Evolutionary conservation across 2,888 invertebrate species (phyloP).

Genomic region (Lithophane leautieri): DNA sequence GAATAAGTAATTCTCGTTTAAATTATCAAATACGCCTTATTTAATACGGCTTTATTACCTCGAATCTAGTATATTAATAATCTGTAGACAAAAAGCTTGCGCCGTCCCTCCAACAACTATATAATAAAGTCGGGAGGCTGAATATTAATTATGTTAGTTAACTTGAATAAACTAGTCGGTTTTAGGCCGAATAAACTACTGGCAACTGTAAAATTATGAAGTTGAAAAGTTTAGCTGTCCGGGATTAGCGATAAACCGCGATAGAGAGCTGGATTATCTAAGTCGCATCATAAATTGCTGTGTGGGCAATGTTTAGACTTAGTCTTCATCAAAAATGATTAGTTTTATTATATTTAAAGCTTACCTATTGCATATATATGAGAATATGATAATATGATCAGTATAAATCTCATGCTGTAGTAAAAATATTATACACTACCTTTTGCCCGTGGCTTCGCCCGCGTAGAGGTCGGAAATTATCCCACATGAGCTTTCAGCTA

Average conservation of each 20-base stretch:
- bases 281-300: constrained; percentile 26
- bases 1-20: constrained; percentile 47
- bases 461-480: too few species aligned
- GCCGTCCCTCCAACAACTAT: constrained; percentile 32
- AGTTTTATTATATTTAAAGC: too few species aligned
- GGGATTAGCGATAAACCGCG: constrained; percentile 38
- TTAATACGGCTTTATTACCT: constrained; percentile 28
- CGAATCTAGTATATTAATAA: constrained; percentile 46
- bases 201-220: constrained; percentile 52
- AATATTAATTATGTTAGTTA: constrained; percentile 64
- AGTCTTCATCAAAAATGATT: too few species aligned
- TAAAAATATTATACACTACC: too few species aligned
- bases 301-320: constrained; percentile 1
- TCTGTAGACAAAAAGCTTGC: constrained; percentile 56
- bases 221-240: constrained; percentile 40
- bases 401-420: too few species aligned
- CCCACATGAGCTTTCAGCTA: background rate
- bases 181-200: constrained; percentile 52
- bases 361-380: too few species aligned
- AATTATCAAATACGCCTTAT: constrained; percentile 25
- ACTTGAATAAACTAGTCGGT: constrained; percentile 48
- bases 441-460: too few species aligned
- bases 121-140: constrained; percentile 54
- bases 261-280: constrained; percentile 38
- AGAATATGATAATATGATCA: too few species aligned